Base-by-base conservation (phyloP, 2,888 invertebrate species). In the Napeogenes sylphis region DNA sequence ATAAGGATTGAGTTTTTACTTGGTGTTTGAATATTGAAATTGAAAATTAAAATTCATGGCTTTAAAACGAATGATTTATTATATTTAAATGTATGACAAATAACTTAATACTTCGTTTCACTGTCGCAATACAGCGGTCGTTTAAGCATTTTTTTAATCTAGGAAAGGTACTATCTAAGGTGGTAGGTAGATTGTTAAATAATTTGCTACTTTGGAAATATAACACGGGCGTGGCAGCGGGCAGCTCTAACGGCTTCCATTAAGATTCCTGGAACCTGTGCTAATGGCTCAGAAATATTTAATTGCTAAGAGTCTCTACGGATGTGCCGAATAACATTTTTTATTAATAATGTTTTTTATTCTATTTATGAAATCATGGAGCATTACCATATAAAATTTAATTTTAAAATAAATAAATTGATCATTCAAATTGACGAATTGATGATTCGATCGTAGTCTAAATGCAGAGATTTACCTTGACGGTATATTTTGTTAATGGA, bases 221-320 rank as follows among this genome's bases (percentile, higher is more conserved):
- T 80, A 80, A 77, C 78, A 75, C 74, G 77, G 74, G 75, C 71
- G 67, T 64, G 68, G 73, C 70, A 71, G 73, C 72, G 74, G 76
- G 72, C 78, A 71, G 77, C 80, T 80, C 81, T 87, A 89, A 87
- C 87, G 84, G 87, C 79, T 82, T 84, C 87, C 86, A 87, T 88
- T 88, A 87, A 82, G 83, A 72, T 79, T 81, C 81, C 77, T 80
- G 78, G 84, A 87, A 87, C 85, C 84, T 86, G 86, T 77, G 82
- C 87, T 90, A 89, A 87, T 88, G 85, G 84, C 71, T 81, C 84
- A 85, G 82, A 87, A 87, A 88, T 88, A 88, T 88, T 85, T 88
- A 87, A 89, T 88, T 21, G 21, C 21, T 85, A 84, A 86, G 80
- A 74, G 75, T 78, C 69, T 69, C 71, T 81, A 80, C 82, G 79